Base-by-base conservation (phyloP, 2,888 invertebrate genomes). In the Leptopilina drosophilae region DNA sequence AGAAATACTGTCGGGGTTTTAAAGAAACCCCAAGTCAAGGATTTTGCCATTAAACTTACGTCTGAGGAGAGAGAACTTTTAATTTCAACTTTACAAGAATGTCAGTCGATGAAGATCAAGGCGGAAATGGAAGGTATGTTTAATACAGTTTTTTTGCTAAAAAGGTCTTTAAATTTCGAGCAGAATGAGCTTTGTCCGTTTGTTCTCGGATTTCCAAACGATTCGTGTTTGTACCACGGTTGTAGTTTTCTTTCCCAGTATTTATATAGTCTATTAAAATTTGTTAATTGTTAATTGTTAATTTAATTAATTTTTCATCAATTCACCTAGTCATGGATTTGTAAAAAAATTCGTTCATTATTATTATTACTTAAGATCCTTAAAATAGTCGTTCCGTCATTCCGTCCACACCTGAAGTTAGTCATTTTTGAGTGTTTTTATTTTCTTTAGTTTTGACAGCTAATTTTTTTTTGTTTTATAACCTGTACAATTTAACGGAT, bases 101-200 rank as follows among this genome's bases (percentile, higher is more conserved):
- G 94, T 88, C 95, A 96, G 88, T 96, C 96, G 0, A 95, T 95
- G 87, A 93, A 94, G 88, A 93, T 95, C 78, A 96, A 96, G 91
- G 95, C 96, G 80, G 95, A 95, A 88, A 96, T 95, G 89, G 96
- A 96, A 94, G 96, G 97, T 96, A 93, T 92, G 80, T 9, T 7
- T 11, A 11, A 2, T 11, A 66, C 3, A 66, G 15, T 12, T 66
- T 59, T 59, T 8, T 75, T 14, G 3, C 8, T 9, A 59, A n/a
- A 7, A 15, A 69, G 53, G 49, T 69, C 14, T 69, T 49, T 53
- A 49, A 69, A 49, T 69, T 8, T 53, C 20, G 8, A 26, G 69
- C 69, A 53, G 69, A 26, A 26, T 69, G 42, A n/a, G 15, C 8
- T 42, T 15, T 12, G 3, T 11, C 20, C 20, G 15, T 62, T 62